Base-by-base conservation (phyloP, 2,888 invertebrate genomes). In the Belgica antarctica region DNA sequence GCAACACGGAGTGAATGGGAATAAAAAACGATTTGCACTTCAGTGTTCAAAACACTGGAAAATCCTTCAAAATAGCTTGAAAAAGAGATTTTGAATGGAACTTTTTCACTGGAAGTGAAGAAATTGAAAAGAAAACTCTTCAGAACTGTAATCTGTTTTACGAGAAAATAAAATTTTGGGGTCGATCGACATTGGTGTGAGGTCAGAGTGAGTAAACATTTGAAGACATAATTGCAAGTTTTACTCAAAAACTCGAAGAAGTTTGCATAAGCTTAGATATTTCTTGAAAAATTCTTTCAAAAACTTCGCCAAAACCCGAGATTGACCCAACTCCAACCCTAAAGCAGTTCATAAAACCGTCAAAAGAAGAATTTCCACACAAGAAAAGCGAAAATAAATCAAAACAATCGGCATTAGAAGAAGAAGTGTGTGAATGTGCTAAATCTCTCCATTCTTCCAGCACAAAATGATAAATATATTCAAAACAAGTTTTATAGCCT, bases 11-110 rank as follows among this genome's bases (percentile, higher is more conserved):
- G n/a, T 59, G 2, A 15, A 5, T 22, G 12, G n/a, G 24, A 10
- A 65, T 65, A 28, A 68, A 68, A 68, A 68, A 68, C 68, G 57
- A 68, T 68, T 68, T 68, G 68, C 68, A 68, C 68, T 68, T 27
- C 19, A 47, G 31, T 68, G 68, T 24, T 68, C 57, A 68, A 57
- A 57, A 68, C 22, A 68, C 47, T 57, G 68, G 28, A 68, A 68
- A 57, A 57, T 68, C 52, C n/a, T 8, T 41, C 25, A 63, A 63
- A 19, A 63, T 63, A 57, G 46, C 46, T n/a, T 46, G 46, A 46
- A n/a, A n/a, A n/a, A n/a, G n/a, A n/a, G n/a, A n/a, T n/a, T n/a
- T n/a, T n/a, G n/a, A n/a, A n/a, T n/a, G n/a, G n/a, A n/a, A 7
- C 7, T 34, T 34, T 34, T 34, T 34, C 12, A 34, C 12, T 46